Percentiles rank a stretch among this genome's conserved stretches.
phyloP scores from a whole-genome alignment of 2,888 invertebrate species.

The Stegana nigrithorax region DNA sequence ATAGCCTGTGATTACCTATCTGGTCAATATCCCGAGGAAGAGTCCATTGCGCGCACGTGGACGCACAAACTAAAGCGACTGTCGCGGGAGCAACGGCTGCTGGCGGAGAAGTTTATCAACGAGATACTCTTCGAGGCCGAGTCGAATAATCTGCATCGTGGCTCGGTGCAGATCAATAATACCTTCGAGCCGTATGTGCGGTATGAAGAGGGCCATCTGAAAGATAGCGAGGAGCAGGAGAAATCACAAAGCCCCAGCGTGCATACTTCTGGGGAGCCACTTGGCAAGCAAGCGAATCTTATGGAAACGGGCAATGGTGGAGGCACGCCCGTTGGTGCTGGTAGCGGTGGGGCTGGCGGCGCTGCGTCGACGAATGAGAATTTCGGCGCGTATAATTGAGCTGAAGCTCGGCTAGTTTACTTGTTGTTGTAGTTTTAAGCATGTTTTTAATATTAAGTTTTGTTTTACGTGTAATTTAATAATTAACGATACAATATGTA shows the following conservation, averaged over 20 bases:
- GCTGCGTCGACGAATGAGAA: conserved; percentile 2
- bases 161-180: conserved; percentile 64
- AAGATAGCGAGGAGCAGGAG: conserved; percentile 46
- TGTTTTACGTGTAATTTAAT: background rate
- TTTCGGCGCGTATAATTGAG: conserved; percentile 6
- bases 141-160: conserved; percentile 62
- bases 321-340: background rate
- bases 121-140: conserved; percentile 66
- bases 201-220: conserved; percentile 48
- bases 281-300: conserved; percentile 43
- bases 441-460: background rate
- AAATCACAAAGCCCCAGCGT: conserved; percentile 63
- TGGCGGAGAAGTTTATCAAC: conserved; percentile 66
- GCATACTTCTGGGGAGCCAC: conserved; percentile 51
- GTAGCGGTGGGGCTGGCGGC: background rate
- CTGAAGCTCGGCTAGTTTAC: background rate
- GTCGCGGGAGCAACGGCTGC: conserved; percentile 58
- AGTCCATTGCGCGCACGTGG: conserved; percentile 64
- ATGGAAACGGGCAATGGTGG: conserved; percentile 6
- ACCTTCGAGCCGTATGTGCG: conserved; percentile 62
- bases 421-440: no score
- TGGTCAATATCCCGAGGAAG: conserved; percentile 61
- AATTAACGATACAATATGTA: background rate
- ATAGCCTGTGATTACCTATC: conserved; percentile 62
- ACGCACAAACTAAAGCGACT: conserved; percentile 61